phyloP scores from a whole-genome alignment of 2,113 vertebrate species.

The Holacanthus passer region DNA sequence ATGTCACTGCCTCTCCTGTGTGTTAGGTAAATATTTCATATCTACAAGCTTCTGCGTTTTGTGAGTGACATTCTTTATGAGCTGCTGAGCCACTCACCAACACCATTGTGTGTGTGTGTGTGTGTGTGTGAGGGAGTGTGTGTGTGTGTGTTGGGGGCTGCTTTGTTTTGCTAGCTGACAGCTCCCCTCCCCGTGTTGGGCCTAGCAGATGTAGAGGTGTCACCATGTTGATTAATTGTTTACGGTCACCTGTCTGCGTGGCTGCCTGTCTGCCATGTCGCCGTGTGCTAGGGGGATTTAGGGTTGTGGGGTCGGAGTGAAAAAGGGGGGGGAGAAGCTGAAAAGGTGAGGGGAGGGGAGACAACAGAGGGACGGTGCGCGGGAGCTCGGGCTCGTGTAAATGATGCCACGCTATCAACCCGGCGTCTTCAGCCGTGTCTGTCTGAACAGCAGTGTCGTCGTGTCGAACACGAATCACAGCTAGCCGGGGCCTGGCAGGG shows the following conservation, averaged over 20 bases:
- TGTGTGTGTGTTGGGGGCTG: constrained; percentile 67
- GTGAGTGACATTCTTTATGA: constrained; percentile 70
- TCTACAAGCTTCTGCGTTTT: constrained; percentile 52
- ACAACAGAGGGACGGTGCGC: constrained; percentile 54
- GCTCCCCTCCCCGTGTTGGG: constrained; percentile 81
- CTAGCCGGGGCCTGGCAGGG: constrained; percentile 60
- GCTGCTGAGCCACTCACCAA: constrained; percentile 40
- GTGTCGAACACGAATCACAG: constrained; percentile 81
- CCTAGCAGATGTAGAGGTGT: constrained; percentile 91
- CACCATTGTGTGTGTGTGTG: constrained; percentile 48
- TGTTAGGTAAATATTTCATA: constrained; percentile 69
- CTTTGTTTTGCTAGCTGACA: constrained; percentile 85
- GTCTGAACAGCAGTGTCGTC: constrained; percentile 82
- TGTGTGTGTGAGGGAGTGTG: constrained; percentile 40
- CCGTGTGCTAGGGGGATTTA: constrained; percentile 79
- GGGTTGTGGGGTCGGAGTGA: constrained; percentile 73
- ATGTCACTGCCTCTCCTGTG: constrained; percentile 34
- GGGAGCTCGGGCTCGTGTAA: constrained; percentile 58
- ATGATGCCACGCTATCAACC: constrained; percentile 64
- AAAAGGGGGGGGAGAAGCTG: constrained; percentile 27
- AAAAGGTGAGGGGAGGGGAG: constrained; percentile 62
- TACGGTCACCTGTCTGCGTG: constrained; percentile 87
- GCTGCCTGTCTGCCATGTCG: constrained; percentile 82
- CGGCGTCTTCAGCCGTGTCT: constrained; percentile 77
- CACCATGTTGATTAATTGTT: constrained; percentile 90